Base-by-base conservation (phyloP, 2,113 vertebrate genomes). In the Oxyruncus cristatus region DNA sequence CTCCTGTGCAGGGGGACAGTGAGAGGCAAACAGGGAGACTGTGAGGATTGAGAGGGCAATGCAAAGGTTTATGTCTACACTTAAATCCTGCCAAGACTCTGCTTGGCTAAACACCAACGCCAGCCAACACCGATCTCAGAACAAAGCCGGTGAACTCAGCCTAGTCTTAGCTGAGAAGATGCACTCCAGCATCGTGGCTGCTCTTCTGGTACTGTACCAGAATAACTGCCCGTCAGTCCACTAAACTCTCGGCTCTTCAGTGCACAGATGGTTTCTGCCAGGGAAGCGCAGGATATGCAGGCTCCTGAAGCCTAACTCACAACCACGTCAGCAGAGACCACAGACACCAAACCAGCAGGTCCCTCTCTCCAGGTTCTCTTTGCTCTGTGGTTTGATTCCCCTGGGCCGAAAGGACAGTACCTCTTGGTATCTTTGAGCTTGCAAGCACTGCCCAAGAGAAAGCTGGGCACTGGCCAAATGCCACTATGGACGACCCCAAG, bases 71-170 rank as follows among this genome's bases (percentile, higher is more conserved):
- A 79, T 2, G 0, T 52, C 44, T 75, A 28, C 24, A 23, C 33
- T 88, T 76, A 66, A 67, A 90, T 46, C 32, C 61, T 75, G 72
- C 22, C 65, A 88, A 85, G 75, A 47, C 47, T 92, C 62, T 78
- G n/a, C 58, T 68, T 89, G 71, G 86, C 63, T 83, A 35, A 90
- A 85, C 0, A 26, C 56, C 58, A 88, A 7, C 32, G 41, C 21
- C 72, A 75, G 24, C 50, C 2, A 11, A 86, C 23, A 90, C 11
- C 2, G 0, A 49, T 44, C 24, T 63, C 65, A 12, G 49, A 94
- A 89, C 66, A 86, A 91, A 86, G 37, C 61, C 30, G 66, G 24
- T 59, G 37, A 47, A 67, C 52, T 91, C 73, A 58, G 61, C 21
- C 62, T 41, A 85, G 56, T 61, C 56, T 44, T 41, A 49, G 78